phyloP scores from a whole-genome alignment of 2,888 invertebrate genomes.

The Spialia ferax region DNA sequence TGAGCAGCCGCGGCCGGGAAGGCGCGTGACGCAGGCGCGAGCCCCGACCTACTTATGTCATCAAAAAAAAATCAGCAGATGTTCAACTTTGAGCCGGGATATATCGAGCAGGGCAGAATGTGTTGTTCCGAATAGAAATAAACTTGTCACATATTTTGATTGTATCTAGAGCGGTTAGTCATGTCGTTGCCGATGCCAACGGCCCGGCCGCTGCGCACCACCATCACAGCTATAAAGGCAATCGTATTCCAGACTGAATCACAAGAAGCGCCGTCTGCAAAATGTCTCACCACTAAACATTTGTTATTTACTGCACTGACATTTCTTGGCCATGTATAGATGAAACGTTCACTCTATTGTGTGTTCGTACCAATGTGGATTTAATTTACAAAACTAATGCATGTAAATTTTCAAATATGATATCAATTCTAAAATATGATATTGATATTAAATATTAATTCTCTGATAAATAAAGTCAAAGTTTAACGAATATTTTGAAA shows the following conservation, averaged over 20 bases:
- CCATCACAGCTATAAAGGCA: conserved; percentile 81
- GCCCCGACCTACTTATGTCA: conserved; percentile 86
- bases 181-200: conserved; percentile 83
- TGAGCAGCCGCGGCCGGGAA: conserved; percentile 62
- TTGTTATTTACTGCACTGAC: conserved; percentile 58
- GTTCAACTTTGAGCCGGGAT: conserved; percentile 79
- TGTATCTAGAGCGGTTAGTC: conserved; percentile 87
- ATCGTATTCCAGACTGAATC: conserved; percentile 81
- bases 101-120: conserved; percentile 81
- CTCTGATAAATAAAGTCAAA: no score
- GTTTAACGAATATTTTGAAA: conserved; percentile 35
- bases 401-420: no score
- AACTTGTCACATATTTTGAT: conserved; percentile 87
- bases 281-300: conserved; percentile 79
- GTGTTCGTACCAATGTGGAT: conserved; percentile 20
- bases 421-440: no score
- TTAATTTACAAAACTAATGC: neutral
- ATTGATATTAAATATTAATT: no score
- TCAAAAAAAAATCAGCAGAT: conserved; percentile 85
- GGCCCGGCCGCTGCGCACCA: conserved; percentile 71
- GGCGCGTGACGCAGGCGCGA: conserved; percentile 77
- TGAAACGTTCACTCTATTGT: conserved; percentile 40
- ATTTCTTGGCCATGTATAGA: conserved; percentile 37
- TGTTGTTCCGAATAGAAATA: conserved; percentile 86
- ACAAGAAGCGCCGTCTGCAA: conserved; percentile 85